Percentiles rank a stretch among this genome's conserved stretches.
phyloP scores from a whole-genome alignment of 2,888 invertebrate species.

The Mystacides longicornis region DNA sequence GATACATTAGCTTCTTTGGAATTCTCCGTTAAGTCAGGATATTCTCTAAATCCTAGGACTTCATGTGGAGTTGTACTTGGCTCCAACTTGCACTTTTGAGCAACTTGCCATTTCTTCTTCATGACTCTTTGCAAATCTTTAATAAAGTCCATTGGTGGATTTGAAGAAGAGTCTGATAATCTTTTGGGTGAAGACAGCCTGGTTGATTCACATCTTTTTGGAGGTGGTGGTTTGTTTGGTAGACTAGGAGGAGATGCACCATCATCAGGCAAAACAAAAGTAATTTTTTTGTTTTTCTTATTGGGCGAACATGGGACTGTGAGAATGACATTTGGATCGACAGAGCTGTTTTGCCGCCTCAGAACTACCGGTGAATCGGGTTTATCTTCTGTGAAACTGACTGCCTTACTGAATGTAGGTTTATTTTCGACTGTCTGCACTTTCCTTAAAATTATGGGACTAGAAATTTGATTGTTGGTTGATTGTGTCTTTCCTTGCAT shows the following conservation, averaged over 20 bases:
- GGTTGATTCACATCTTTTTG: conserved; percentile 68
- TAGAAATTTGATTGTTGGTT: conserved; percentile 16
- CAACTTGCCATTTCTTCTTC: conserved; percentile 90
- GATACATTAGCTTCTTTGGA: conserved; percentile 78
- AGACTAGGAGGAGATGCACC: conserved; percentile 49
- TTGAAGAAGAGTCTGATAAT: conserved; percentile 61
- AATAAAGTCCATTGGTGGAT: conserved; percentile 74
- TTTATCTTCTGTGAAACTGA: conserved; percentile 15
- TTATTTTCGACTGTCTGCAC: conserved; percentile 6
- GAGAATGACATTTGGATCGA: conserved; percentile 34
- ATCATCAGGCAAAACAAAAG: conserved; percentile 51
- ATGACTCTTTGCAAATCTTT: conserved; percentile 86
- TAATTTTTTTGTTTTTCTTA: conserved; percentile 56
- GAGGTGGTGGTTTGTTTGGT: conserved; percentile 61
- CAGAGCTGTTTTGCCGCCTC: conserved; percentile 52
- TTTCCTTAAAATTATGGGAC: conserved; percentile 15
- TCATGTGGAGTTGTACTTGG: conserved; percentile 85
- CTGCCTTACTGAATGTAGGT: conserved; percentile 6
- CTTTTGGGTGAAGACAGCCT: conserved; percentile 71
- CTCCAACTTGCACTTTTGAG: conserved; percentile 85
- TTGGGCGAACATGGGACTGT: conserved; percentile 40
- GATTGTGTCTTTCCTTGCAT: conserved; percentile 11
- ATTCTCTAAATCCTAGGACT: conserved; percentile 83
- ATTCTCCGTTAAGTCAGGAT: conserved; percentile 60
- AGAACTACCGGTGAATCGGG: conserved; percentile 27